Percentiles rank a stretch among this genome's conserved stretches.
These are phyloP conservation scores for Heliconius sara DNA, from an alignment of 2,888 invertebrate genomes.

Conservation along the genomic window DNA sequence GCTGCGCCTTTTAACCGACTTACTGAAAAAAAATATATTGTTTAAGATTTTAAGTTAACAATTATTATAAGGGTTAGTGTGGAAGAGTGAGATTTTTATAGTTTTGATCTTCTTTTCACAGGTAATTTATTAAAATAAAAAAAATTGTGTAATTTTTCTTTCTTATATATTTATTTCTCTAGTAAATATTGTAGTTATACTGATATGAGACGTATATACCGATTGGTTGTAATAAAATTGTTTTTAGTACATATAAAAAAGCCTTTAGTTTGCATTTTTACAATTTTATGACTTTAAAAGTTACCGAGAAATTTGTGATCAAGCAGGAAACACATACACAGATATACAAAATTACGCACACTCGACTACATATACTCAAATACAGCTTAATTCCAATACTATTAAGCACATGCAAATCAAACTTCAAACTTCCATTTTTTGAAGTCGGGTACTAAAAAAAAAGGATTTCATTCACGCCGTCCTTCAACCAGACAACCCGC, in stretches of 20 bases:
- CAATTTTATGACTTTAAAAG: no score
- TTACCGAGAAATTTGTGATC: no score
- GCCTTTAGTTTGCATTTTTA: no score
- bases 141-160: neutral
- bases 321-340: no score
- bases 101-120: neutral
- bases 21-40: conserved; percentile 10
- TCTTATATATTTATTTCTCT: neutral
- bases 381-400: no score
- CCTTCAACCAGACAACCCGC: neutral
- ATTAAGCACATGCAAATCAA: neutral
- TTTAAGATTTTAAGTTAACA: conserved; percentile 1
- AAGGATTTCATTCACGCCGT: neutral
- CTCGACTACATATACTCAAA: no score
- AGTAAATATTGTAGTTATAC: no score
- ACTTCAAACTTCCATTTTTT: neutral
- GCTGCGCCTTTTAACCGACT: conserved; percentile 17
- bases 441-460: neutral
- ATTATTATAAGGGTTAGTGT: neutral
- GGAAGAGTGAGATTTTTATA: neutral
- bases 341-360: no score
- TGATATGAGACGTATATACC: no score
- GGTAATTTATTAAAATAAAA: neutral
- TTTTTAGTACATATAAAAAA: no score
- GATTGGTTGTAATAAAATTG: no score